Conservation (phyloP, 2,113 vertebrate species). For the Mohoua ochrocephala region DNA sequence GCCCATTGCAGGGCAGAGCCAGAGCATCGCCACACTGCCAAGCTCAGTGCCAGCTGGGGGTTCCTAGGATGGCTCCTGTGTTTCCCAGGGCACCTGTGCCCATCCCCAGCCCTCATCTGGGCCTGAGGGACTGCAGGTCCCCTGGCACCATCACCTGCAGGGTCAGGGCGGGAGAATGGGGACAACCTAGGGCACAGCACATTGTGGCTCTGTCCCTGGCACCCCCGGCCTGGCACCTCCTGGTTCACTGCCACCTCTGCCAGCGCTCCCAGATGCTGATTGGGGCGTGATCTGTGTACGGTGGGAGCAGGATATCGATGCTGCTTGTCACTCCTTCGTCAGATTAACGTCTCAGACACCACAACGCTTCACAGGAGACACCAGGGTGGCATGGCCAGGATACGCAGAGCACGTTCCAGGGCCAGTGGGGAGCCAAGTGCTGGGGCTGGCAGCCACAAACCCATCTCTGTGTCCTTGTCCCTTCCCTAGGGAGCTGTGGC, state of each 20-base stretch:
- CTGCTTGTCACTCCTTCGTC: neutral
- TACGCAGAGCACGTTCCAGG: neutral
- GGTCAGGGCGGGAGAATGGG: neutral
- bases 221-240: neutral
- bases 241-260: neutral
- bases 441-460: neutral
- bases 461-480: neutral
- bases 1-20: neutral
- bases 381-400: fast-evolving
- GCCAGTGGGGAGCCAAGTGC: neutral
- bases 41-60: neutral
- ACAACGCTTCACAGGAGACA: neutral
- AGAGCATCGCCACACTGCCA: too few relatives aligned
- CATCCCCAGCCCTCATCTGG: neutral
- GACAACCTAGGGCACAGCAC: neutral
- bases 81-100: neutral
- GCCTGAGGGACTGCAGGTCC: neutral
- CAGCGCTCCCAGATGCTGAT: neutral
- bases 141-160: too few relatives aligned
- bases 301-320: neutral
- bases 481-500: neutral
- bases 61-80: neutral
- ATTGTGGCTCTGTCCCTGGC: neutral
- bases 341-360: neutral
- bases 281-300: neutral